Evolutionary conservation across 2,113 vertebrate species (phyloP), one percentile per base, ranked within the genome.

Genomic region (Bolborhynchus lineola): DNA sequence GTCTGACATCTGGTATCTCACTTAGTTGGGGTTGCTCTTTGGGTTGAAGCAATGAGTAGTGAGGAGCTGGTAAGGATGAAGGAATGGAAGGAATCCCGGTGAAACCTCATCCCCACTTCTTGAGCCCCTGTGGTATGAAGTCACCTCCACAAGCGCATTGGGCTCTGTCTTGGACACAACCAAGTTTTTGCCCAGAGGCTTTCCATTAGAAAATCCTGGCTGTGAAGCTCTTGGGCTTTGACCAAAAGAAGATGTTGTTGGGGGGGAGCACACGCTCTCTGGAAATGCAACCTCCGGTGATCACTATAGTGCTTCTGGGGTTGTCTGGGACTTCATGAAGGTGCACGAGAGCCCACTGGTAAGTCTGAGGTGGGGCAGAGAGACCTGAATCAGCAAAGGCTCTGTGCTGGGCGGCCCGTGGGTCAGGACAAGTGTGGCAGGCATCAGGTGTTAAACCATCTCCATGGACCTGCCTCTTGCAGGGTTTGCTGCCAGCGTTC

Each of bases 401-500:
- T 70, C 60, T 33, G 13, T 49, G 14, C 8, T 68, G 41, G 20
- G 44, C 53, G 82, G 41, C 26, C 21, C 0, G 0, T 67, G 29
- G 14, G 41, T 28, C 42, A 90, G 33, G 53, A 52, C n/a, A 44
- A 44, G 18, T 10, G 25, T 55, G 39, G 53, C 44, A 65, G 37
- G 17, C 5, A 65, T 79, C 5, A 35, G n/a, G 6, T 5, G 0
- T 67, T 91, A 53, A 53, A 53, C 3, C 1, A 0, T 47, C 55
- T 41, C 6, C 0, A 0, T 9, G 59, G 44, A 85, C 10, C 31
- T 77, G 63, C 25, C 49, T 86, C 86, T 88, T 68, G 23, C 24
- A 16, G 50, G 5, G 20, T 13, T 87, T 1, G 2, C 52, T 65
- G 33, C 13, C 65, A 72, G 17, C 0, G 0, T 85, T 91, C 3